These are phyloP conservation scores for Coregonus clupeaformis DNA, from an alignment of 2,113 vertebrate species.

Conservation along the genomic window DNA sequence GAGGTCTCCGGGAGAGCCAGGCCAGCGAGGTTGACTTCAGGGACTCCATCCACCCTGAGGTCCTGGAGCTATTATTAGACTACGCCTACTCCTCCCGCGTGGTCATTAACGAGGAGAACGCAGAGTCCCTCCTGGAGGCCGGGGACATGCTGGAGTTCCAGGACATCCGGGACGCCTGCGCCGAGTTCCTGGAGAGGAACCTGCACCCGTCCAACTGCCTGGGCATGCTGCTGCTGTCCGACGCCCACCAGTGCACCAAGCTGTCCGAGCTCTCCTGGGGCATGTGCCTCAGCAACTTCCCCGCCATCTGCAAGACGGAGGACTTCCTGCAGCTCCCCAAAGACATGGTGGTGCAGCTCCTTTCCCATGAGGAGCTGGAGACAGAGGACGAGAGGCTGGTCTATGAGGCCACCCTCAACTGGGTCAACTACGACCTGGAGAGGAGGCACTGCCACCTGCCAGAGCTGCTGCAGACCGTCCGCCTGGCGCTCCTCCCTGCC, in stretches of 20 bases:
- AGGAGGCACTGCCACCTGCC: conserved; percentile 73
- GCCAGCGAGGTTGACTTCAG: conserved; percentile 80
- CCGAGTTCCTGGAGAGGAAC: conserved; percentile 82
- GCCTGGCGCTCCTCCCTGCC: conserved; percentile 79
- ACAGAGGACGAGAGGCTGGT: conserved; percentile 82
- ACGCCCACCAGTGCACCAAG: conserved; percentile 81
- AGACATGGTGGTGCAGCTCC: conserved; percentile 79
- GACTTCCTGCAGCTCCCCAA: conserved; percentile 82
- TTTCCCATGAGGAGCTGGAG: conserved; percentile 82
- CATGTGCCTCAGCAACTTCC: conserved; percentile 83
- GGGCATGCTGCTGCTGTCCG: conserved; percentile 80
- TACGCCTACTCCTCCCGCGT: conserved; percentile 83
- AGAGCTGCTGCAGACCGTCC: conserved; percentile 76
- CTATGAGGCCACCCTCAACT: conserved; percentile 81
- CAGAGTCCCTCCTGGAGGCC: conserved; percentile 81
- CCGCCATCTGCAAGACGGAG: conserved; percentile 79
- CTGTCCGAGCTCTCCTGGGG: conserved; percentile 81
- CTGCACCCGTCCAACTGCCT: conserved; percentile 82
- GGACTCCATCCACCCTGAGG: conserved; percentile 81
- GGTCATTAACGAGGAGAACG: conserved; percentile 83
- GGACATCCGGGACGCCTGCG: conserved; percentile 83
- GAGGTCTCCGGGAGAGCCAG: conserved; percentile 79
- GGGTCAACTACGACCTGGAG: conserved; percentile 81
- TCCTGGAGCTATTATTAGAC: conserved; percentile 81
- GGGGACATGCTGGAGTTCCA: conserved; percentile 87